phyloP scores from a whole-genome alignment of 2,797 vertebrate genomes.

The Taeniopygia guttata region DNA sequence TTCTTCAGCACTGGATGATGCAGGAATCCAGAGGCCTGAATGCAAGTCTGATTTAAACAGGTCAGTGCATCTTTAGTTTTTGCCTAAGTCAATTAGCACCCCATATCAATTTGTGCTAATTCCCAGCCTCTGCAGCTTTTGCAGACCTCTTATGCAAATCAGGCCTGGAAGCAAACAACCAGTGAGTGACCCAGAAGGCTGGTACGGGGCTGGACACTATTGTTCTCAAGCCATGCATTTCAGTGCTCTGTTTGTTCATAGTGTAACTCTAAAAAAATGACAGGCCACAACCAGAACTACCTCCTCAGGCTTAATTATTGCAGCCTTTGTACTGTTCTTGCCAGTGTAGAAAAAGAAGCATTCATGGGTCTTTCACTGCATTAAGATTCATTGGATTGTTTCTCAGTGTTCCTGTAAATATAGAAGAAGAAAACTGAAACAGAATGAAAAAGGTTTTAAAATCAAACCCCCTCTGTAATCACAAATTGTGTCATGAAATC shows the following conservation, averaged over 20 bases:
- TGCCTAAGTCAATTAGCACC: background rate
- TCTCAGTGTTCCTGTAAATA: background rate
- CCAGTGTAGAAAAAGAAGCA: background rate
- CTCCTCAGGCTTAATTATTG: slow-evolving; percentile 31
- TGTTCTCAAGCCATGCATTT: slow-evolving; percentile 28
- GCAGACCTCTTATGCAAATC: slow-evolving; percentile 40
- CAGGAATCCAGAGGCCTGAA: background rate
- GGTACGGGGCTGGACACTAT: background rate
- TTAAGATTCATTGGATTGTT: background rate
- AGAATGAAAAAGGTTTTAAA: background rate
- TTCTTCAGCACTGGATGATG: background rate
- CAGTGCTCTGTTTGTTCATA: slow-evolving; percentile 36
- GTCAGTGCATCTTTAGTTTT: slow-evolving; percentile 16
- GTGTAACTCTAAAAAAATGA: background rate
- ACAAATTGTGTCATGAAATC: background rate
- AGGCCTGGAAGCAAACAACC: slow-evolving; percentile 6
- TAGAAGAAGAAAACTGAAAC: background rate
- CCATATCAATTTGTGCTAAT: background rate
- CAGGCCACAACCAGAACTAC: background rate
- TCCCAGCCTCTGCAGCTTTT: slow-evolving; percentile 6
- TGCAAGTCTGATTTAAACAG: slow-evolving; percentile 11
- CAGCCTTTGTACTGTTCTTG: background rate
- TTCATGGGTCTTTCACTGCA: background rate
- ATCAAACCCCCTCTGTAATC: background rate
- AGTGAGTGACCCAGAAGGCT: slow-evolving; percentile 1